phyloP scores from a whole-genome alignment of 2,888 invertebrate genomes.

The Nemurella pictetii region DNA sequence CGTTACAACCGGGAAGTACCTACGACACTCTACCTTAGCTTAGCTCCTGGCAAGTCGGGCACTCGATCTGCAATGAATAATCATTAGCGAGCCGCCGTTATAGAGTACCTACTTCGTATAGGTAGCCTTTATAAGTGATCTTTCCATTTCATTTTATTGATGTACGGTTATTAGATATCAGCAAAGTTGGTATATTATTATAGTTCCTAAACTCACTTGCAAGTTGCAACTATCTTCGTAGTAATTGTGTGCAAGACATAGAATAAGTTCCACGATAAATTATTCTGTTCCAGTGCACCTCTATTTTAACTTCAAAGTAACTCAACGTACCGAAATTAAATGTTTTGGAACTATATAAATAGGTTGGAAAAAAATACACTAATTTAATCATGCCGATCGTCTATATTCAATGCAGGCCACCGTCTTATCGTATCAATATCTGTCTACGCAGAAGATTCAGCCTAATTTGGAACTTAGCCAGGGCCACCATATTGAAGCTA shows the following conservation, averaged over 20 bases:
- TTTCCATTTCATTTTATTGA: conserved; percentile 14
- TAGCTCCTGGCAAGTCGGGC: background rate
- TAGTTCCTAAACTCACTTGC: background rate
- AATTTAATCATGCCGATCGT: background rate
- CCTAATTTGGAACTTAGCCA: conserved; percentile 7
- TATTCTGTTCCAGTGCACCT: background rate
- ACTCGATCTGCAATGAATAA: background rate
- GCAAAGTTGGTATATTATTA: background rate
- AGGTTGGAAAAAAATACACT: background rate
- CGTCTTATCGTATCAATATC: background rate
- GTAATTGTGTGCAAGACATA: background rate
- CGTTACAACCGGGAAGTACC: background rate
- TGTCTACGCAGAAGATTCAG: background rate
- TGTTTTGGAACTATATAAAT: background rate
- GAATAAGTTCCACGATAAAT: background rate
- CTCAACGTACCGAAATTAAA: background rate
- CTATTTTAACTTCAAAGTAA: background rate
- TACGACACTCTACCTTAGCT: background rate
- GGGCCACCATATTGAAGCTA: background rate
- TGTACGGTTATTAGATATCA: background rate
- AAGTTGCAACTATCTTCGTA: background rate
- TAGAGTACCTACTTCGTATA: background rate
- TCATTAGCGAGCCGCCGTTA: background rate
- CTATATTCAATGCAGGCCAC: background rate
- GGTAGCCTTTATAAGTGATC: conserved; percentile 8